Base-by-base conservation (phyloP, 1,140 invertebrate genomes). In the Plectrocnemia conspersa region DNA sequence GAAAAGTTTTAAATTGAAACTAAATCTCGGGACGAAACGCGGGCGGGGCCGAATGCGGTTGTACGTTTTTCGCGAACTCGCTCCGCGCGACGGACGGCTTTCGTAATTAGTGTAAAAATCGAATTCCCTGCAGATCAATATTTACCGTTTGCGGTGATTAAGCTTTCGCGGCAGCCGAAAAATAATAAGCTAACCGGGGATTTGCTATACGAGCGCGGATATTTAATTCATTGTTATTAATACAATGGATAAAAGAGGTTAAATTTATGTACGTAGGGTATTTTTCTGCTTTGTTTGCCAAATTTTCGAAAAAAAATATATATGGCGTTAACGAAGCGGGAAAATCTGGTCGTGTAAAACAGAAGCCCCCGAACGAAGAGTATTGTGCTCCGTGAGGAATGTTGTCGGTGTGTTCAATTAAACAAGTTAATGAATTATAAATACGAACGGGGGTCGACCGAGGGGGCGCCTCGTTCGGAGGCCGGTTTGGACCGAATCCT, bases 1-100 rank as follows among this genome's bases (percentile, higher is more conserved):
- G 45, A 38, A 61, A 61, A 57, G 10, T 61, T 61, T 61, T 54
- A 57, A 57, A 61, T 61, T 61, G 59, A 56, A 48, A 48, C 59
- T 61, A 61, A 61, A 56, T 56, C 59, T 56, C 45, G 22, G 33
- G 50, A 60, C 45, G 53, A 59, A n/a, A n/a, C n/a, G n/a, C n/a
- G n/a, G n/a, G n/a, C n/a, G n/a, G n/a, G n/a, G n/a, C n/a, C n/a
- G n/a, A n/a, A n/a, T n/a, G n/a, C n/a, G n/a, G n/a, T n/a, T n/a
- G n/a, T n/a, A n/a, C n/a, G n/a, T n/a, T n/a, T n/a, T n/a, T n/a
- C n/a, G n/a, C n/a, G n/a, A n/a, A n/a, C n/a, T n/a, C n/a, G n/a
- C n/a, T n/a, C n/a, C n/a, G n/a, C n/a, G n/a, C n/a, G n/a, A n/a
- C n/a, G n/a, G n/a, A n/a, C n/a, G n/a, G n/a, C n/a, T n/a, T n/a